Evolutionary conservation across 2,797 vertebrate genomes (phyloP), one percentile per base, ranked within the genome.

Genomic region (Rhincodon typus): DNA sequence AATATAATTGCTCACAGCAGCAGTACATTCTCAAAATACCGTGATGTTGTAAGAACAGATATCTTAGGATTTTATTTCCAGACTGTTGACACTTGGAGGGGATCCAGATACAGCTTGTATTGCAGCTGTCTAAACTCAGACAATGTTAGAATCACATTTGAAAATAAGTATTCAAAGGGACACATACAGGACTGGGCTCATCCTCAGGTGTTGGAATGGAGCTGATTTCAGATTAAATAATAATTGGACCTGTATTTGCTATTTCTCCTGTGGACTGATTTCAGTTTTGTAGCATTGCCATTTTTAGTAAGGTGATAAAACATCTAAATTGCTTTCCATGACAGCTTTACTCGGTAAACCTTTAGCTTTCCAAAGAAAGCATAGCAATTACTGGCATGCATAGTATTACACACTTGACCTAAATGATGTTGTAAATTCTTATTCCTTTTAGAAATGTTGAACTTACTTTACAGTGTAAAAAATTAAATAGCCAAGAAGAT

Each of bases 51-150:
- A 57, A 1, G 87, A 90, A 90, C 17, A 34, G 30, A 90, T 90
- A 34, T 62, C 66, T 57, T 90, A 90, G 66, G 87, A 90, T 57
- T 62, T 57, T 90, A n/a, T 90, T 90, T 90, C 30, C 87, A 90
- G 53, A 90, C 27, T 46, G 38, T 66, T 87, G 84, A 3, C 25
- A 19, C 42, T 91, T 91, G 88, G 88, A 91, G 27, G 6, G 62
- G 19, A 91, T 91, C 57, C 88, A 91, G 30, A 91, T 91, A 34
- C 4, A 91, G 88, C 88, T 57, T n/a, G 57, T 91, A 62, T 4
- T 66, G 88, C 88, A 91, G 30, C 88, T 62, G 88, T 91, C 88
- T 66, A 91, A 91, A 91, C 57, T 30, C 30, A 62, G 34, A 62
- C 34, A 15, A 42, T 8, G 17, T 62, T 66, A 62, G 88, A 91